Conservation (phyloP, 2,888 invertebrate genomes). For the Tachystola acroxantha region DNA sequence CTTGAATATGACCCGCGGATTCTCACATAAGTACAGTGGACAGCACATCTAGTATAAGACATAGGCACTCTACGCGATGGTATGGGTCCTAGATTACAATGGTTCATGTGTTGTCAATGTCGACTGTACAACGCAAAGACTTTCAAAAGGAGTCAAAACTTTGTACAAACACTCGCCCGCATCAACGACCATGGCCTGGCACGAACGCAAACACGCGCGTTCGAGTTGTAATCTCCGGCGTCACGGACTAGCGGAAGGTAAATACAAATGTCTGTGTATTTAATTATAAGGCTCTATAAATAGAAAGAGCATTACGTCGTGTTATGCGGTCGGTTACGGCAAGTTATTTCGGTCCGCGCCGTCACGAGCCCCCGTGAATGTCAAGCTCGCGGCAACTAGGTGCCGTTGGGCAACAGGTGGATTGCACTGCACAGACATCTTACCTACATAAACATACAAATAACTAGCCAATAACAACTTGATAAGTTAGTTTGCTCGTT, state of each 20-base stretch:
- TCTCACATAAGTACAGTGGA: too few species aligned
- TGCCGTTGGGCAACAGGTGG: slow-evolving; percentile 66
- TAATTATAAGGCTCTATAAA: slow-evolving; percentile 70
- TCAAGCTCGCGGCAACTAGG: slow-evolving; percentile 69
- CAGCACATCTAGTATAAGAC: too few species aligned
- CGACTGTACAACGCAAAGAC: too few species aligned
- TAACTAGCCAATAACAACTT: slow-evolving; percentile 4
- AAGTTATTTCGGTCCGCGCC: slow-evolving; percentile 67
- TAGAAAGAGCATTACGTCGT: slow-evolving; percentile 68
- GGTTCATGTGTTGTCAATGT: too few species aligned
- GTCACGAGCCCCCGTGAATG: slow-evolving; percentile 69
- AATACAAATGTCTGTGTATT: slow-evolving; percentile 61
- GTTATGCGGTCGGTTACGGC: slow-evolving; percentile 70
- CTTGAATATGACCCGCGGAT: too few species aligned
- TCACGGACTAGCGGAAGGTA: slow-evolving; percentile 50
- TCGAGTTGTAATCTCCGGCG: slow-evolving; percentile 29
- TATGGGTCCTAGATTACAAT: too few species aligned
- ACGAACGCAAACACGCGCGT: slow-evolving; percentile 27
- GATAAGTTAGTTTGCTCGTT: too few species aligned
- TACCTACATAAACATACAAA: slow-evolving; percentile 31
- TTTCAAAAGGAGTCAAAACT: too few species aligned
- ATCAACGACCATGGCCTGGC: slow-evolving; percentile 3
- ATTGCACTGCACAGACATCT: slow-evolving; percentile 44
- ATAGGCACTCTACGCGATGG: too few species aligned
- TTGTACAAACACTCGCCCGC: neutral